These are phyloP conservation scores for Trichoplusia ni DNA, from an alignment of 1,140 invertebrate genomes.

Conservation along the genomic window DNA sequence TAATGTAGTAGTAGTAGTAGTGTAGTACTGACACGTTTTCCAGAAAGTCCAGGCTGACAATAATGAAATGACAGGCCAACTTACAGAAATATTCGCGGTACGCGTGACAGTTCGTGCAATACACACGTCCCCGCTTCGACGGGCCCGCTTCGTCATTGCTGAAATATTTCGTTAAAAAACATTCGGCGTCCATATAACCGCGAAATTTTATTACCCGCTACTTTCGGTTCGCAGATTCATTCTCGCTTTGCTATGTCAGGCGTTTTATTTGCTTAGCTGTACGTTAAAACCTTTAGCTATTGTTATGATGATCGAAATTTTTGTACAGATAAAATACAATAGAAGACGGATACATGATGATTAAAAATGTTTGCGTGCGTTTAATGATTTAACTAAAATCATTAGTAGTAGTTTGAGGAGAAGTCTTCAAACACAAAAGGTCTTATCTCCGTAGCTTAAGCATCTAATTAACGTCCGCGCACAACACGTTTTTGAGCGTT, in stretches of 20 bases:
- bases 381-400: background rate
- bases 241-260: slow-evolving; percentile 3
- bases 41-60: slow-evolving; percentile 19
- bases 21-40: slow-evolving; percentile 23
- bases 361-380: background rate
- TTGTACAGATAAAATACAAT: too few relatives aligned
- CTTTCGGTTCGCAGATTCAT: background rate
- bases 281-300: background rate
- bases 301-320: too few relatives aligned
- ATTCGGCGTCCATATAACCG: slow-evolving; percentile 15
- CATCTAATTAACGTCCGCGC: too few relatives aligned
- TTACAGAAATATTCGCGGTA: slow-evolving; percentile 24
- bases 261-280: slow-evolving; percentile 1
- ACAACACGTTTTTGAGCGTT: too few relatives aligned
- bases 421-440: too few relatives aligned
- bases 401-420: background rate
- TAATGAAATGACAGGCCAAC: slow-evolving; percentile 37
- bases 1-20: too few relatives aligned
- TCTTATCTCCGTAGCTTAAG: too few relatives aligned
- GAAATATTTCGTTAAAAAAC: slow-evolving; percentile 31
- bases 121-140: slow-evolving; percentile 8
- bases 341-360: background rate
- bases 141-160: slow-evolving; percentile 19
- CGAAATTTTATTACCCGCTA: slow-evolving; percentile 16
- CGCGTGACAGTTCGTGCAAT: slow-evolving; percentile 19